A percentile compares a stretch with the other conserved stretches of the same genome.
Evolutionary conservation across 2,888 invertebrate genomes (phyloP).

Genomic region (Rhaphigaster nebulosa): DNA sequence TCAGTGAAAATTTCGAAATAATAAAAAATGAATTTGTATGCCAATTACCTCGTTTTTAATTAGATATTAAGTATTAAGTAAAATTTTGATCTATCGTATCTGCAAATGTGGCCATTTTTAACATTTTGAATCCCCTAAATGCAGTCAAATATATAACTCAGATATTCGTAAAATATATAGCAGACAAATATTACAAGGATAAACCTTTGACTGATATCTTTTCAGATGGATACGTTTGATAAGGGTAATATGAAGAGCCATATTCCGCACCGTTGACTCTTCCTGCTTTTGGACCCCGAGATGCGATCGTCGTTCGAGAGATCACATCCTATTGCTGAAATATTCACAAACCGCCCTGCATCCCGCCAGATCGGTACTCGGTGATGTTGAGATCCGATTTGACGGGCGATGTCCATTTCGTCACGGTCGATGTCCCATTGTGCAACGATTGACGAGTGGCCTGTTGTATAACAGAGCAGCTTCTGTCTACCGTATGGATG

Average conservation of each 20-base stretch:
- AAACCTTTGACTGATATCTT: not conserved
- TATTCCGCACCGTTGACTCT: not conserved
- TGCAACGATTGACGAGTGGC: not conserved
- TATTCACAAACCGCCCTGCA: not conserved
- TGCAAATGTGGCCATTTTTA: too few species aligned
- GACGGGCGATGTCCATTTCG: not conserved
- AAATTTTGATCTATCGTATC: too few species aligned
- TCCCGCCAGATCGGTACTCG: not conserved
- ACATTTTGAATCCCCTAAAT: too few species aligned
- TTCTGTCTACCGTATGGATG: not conserved
- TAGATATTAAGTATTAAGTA: too few species aligned
- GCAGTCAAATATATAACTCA: too few species aligned
- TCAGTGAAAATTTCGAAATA: too few species aligned
- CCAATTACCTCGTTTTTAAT: too few species aligned
- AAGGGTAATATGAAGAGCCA: not conserved
- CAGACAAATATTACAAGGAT: not conserved
- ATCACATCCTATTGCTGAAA: not conserved
- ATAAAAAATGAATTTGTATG: too few species aligned
- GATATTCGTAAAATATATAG: too few species aligned
- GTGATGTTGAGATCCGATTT: slow-evolving; percentile 5
- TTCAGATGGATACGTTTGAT: too few species aligned
- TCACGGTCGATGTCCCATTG: not conserved
- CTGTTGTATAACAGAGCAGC: not conserved
- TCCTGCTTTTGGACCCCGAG: not conserved
- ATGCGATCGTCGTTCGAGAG: not conserved